Evolutionary conservation across 2,113 vertebrate genomes (phyloP).

Genomic region (Osmerus eperlanus): DNA sequence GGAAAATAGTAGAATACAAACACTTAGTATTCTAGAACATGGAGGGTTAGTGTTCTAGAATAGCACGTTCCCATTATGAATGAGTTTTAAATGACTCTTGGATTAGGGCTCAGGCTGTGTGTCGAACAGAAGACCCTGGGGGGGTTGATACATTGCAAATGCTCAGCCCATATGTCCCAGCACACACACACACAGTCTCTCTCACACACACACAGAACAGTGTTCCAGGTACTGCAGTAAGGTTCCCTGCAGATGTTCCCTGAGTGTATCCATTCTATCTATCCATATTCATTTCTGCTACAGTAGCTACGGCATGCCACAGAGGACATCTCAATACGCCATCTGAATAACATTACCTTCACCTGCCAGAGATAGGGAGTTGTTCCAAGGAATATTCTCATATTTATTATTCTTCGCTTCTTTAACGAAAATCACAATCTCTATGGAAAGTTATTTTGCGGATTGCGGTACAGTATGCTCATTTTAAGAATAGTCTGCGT

Average conservation of each 20-base stretch:
- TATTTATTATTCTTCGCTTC: neutral
- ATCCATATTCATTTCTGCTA: constrained; percentile 35
- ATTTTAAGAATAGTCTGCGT: no score
- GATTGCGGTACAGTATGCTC: no score
- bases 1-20: no score
- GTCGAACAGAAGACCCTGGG: neutral
- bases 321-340: constrained; percentile 17
- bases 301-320: constrained; percentile 3
- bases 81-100: neutral
- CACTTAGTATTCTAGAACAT: no score
- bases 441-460: no score
- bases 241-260: constrained; percentile 18
- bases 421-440: no score
- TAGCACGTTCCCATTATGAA: neutral
- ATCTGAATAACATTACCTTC: constrained; percentile 15
- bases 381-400: no score
- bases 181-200: constrained; percentile 1
- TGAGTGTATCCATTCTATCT: constrained; percentile 9
- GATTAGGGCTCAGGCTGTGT: neutral
- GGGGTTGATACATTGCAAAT: constrained; percentile 16
- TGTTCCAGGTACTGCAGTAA: constrained; percentile 28
- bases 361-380: neutral
- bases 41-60: neutral
- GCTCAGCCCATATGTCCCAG: constrained; percentile 12
- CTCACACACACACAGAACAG: constrained; percentile 11